These are phyloP conservation scores for Enteromius fasciolatus DNA, from an alignment of 2,797 vertebrate species.

Conservation along the genomic window DNA sequence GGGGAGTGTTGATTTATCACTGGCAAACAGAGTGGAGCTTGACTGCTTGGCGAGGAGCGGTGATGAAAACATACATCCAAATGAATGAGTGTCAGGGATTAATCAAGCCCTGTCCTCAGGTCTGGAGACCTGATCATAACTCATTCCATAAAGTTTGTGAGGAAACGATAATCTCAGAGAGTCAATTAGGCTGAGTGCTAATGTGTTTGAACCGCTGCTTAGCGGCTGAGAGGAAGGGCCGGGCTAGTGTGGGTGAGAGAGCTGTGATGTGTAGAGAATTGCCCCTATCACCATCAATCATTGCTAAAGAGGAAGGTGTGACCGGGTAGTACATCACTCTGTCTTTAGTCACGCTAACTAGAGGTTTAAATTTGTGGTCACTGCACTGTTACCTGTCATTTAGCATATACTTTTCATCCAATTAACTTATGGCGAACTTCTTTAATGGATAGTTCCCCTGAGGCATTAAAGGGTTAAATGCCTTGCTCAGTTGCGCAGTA, in stretches of 20 bases:
- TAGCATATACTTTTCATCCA: slow-evolving; percentile 10
- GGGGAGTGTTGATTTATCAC: slow-evolving; percentile 54
- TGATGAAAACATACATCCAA: slow-evolving; percentile 62
- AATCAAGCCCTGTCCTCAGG: slow-evolving; percentile 56
- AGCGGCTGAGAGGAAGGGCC: slow-evolving; percentile 44
- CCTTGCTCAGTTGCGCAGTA: neutral
- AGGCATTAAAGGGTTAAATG: neutral
- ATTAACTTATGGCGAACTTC: slow-evolving; percentile 21
- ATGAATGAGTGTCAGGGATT: slow-evolving; percentile 63
- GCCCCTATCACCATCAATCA: slow-evolving; percentile 59
- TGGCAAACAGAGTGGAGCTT: slow-evolving; percentile 39
- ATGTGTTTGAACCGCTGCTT: slow-evolving; percentile 52
- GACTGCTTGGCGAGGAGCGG: slow-evolving; percentile 51
- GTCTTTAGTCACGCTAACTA: slow-evolving; percentile 36
- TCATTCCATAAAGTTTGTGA: slow-evolving; percentile 60
- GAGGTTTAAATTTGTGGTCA: slow-evolving; percentile 46
- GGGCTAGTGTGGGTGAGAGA: slow-evolving; percentile 35
- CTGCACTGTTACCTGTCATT: slow-evolving; percentile 26
- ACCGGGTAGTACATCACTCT: slow-evolving; percentile 46
- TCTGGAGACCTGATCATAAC: slow-evolving; percentile 55
- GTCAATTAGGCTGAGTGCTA: slow-evolving; percentile 63
- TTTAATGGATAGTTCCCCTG: neutral
- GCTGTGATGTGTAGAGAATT: slow-evolving; percentile 59
- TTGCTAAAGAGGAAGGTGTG: slow-evolving; percentile 45
- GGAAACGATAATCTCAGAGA: slow-evolving; percentile 53